Conservation (phyloP, 2,888 invertebrate species). For the Opisthograptis luteolata region DNA sequence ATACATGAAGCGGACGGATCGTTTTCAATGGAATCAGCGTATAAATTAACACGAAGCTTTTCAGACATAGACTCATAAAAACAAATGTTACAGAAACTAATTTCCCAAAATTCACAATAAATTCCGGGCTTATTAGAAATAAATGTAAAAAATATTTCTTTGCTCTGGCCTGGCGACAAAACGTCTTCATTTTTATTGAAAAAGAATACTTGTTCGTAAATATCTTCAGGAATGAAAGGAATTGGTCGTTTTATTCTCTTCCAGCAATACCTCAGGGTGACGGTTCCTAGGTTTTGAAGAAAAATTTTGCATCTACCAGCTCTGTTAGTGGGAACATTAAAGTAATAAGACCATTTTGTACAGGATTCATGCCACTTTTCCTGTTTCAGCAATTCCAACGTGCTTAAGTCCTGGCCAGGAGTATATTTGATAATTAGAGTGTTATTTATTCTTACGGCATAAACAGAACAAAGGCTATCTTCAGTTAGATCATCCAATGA, state of each 20-base stretch:
- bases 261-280: slow-evolving; percentile 78
- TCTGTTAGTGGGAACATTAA: slow-evolving; percentile 61
- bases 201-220: slow-evolving; percentile 73
- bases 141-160: slow-evolving; percentile 76
- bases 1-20: slow-evolving; percentile 38
- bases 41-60: slow-evolving; percentile 60
- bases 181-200: slow-evolving; percentile 84
- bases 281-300: slow-evolving; percentile 80
- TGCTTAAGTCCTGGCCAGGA: slow-evolving; percentile 45
- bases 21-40: slow-evolving; percentile 65
- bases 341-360: slow-evolving; percentile 71
- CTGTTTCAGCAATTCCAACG: slow-evolving; percentile 48
- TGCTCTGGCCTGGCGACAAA: slow-evolving; percentile 77
- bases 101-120: slow-evolving; percentile 76
- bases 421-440: slow-evolving; percentile 60
- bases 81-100: slow-evolving; percentile 69
- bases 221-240: slow-evolving; percentile 59
- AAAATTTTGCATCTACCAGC: slow-evolving; percentile 64
- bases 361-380: slow-evolving; percentile 59
- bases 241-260: slow-evolving; percentile 61
- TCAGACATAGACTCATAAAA: slow-evolving; percentile 61
- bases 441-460: slow-evolving; percentile 69
- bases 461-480: slow-evolving; percentile 44
- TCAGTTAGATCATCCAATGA: slow-evolving; percentile 26
- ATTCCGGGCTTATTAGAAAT: slow-evolving; percentile 64